Conservation (phyloP, 30 jellyfish, hydroid and myxozoan genomes). For the Aurelia sp. region DNA sequence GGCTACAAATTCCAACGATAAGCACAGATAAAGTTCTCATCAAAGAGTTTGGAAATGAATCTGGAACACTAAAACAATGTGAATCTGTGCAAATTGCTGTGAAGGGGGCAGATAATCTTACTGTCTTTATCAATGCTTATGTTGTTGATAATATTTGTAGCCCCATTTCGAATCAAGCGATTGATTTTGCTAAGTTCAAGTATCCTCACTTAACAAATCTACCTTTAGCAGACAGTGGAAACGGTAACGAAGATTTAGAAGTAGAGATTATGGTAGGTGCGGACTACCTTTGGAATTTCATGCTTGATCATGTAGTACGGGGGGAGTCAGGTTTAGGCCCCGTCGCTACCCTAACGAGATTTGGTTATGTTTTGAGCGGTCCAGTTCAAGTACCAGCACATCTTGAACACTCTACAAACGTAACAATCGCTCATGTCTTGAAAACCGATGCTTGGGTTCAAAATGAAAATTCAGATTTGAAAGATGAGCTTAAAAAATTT, state of each 20-base stretch:
- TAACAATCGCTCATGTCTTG: neutral
- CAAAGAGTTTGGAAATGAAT: constrained; percentile 13
- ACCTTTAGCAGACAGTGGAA: constrained; percentile 3
- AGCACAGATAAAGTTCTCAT: neutral
- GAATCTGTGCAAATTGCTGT: constrained; percentile 3
- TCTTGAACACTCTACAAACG: neutral
- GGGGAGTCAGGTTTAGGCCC: constrained; percentile 18
- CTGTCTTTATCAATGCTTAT: constrained; percentile 19
- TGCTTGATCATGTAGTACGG: neutral
- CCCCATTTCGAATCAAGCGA: constrained; percentile 28
- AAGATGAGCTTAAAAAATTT: too few species aligned
- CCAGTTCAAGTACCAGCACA: constrained; percentile 7
- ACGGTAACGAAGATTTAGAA: neutral
- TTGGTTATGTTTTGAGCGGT: constrained; percentile 44
- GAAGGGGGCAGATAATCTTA: neutral
- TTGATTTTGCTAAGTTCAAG: constrained; percentile 1
- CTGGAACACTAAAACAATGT: constrained; percentile 9
- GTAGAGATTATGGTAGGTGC: constrained; percentile 17
- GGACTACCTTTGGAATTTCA: too few species aligned
- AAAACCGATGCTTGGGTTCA: neutral
- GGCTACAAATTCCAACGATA: too few species aligned
- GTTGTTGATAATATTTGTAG: constrained; percentile 2
- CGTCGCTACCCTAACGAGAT: constrained; percentile 7
- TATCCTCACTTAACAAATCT: constrained; percentile 25
- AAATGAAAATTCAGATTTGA: too few species aligned